Percentiles rank a stretch among this genome's conserved stretches.
These are phyloP conservation scores for Liposcelis brunnea DNA, from an alignment of 2,888 invertebrate species.

Conservation along the genomic window DNA sequence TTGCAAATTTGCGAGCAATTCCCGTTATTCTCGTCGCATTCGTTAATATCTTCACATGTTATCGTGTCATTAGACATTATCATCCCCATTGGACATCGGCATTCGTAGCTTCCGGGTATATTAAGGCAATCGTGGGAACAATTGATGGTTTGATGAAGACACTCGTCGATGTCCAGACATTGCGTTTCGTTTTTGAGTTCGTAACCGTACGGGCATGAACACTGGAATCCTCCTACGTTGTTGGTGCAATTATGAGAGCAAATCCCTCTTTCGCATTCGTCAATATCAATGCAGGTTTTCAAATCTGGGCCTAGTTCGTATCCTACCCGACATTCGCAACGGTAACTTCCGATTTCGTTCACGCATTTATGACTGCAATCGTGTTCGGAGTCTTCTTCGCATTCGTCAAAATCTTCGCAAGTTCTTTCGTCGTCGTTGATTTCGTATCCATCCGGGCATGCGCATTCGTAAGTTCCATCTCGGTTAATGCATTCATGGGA, in stretches of 20 bases:
- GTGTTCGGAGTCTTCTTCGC: slow-evolving; percentile 26
- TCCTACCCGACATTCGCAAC: slow-evolving; percentile 37
- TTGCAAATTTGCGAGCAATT: slow-evolving; percentile 30
- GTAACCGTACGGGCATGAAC: slow-evolving; percentile 25
- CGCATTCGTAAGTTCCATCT: slow-evolving; percentile 26
- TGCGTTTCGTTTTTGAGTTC: slow-evolving; percentile 27
- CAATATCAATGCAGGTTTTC: slow-evolving; percentile 26
- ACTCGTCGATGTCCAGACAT: slow-evolving; percentile 33
- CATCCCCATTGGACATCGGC: slow-evolving; percentile 39
- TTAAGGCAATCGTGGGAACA: slow-evolving; percentile 45
- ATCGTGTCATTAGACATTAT: slow-evolving; percentile 35
- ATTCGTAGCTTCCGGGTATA: slow-evolving; percentile 37
- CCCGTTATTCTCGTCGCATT: slow-evolving; percentile 33
- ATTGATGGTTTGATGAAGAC: slow-evolving; percentile 23
- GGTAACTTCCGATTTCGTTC: slow-evolving; percentile 40
- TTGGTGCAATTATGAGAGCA: slow-evolving; percentile 39
- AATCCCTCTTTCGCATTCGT: slow-evolving; percentile 26
- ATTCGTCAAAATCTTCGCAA: slow-evolving; percentile 26
- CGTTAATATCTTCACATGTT: slow-evolving; percentile 36
- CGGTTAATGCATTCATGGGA: slow-evolving; percentile 22
- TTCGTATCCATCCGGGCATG: slow-evolving; percentile 19
- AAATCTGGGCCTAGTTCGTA: slow-evolving; percentile 29
- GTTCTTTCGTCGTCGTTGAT: slow-evolving; percentile 17
- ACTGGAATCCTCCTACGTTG: slow-evolving; percentile 20
- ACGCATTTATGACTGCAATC: slow-evolving; percentile 34